Conservation (phyloP, 2,113 vertebrate species). For the Regulus satrapa region DNA sequence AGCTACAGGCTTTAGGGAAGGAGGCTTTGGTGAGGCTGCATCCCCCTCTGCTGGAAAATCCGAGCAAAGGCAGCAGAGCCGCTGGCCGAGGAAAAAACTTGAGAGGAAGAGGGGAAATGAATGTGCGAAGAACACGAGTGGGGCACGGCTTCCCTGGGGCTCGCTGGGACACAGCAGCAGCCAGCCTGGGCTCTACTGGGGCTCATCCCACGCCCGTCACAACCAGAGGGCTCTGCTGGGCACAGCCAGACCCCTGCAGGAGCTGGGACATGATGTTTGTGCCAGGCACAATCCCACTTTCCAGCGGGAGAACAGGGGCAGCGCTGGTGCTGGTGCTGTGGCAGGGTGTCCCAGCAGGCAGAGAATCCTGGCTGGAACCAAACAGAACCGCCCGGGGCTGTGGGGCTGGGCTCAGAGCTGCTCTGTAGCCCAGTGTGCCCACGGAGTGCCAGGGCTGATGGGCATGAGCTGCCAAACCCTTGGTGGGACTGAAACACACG, state of each 20-base stretch:
- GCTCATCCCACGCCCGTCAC: accelerated
- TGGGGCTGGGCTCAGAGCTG: not conserved
- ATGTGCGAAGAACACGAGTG: accelerated
- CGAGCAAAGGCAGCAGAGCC: not conserved
- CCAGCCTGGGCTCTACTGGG: not conserved
- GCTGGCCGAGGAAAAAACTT: not conserved
- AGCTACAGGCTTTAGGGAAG: not conserved
- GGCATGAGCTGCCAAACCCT: not conserved
- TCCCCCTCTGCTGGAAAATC: slow-evolving; percentile 66
- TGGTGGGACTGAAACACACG: accelerated
- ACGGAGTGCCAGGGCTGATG: not conserved
- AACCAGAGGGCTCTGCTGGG: not conserved
- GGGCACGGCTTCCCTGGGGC: no score
- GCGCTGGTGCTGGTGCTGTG: accelerated
- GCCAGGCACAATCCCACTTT: not conserved
- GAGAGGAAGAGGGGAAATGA: not conserved
- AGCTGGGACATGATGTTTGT: accelerated
- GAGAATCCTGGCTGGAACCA: accelerated
- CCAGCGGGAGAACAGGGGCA: accelerated
- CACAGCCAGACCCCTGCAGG: not conserved
- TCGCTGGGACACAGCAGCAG: not conserved
- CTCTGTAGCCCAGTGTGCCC: accelerated
- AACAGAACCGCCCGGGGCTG: not conserved
- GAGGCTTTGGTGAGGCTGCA: slow-evolving; percentile 8
- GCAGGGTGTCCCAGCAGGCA: not conserved